phyloP scores from a whole-genome alignment of 2,888 invertebrate species.

The Phanerotoma sp. region DNA sequence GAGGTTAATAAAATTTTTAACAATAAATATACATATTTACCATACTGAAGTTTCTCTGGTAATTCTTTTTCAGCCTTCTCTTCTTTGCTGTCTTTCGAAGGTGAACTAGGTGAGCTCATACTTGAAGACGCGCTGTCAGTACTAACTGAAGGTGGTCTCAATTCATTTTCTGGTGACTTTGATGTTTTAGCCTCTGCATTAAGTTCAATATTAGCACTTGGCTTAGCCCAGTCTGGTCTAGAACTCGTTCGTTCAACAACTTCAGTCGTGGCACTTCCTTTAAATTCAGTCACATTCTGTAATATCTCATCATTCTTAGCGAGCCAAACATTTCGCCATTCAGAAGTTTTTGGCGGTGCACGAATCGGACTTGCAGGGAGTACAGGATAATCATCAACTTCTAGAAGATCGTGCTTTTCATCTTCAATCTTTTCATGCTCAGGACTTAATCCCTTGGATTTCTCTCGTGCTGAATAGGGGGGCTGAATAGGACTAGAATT shows the following conservation, averaged over 20 bases:
- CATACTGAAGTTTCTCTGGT: conserved; percentile 51
- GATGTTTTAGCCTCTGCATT: conserved; percentile 30
- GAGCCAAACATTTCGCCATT: conserved; percentile 53
- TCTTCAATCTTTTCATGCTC: conserved; percentile 38
- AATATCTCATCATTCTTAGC: conserved; percentile 52
- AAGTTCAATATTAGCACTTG: conserved; percentile 41
- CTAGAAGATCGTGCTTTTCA: conserved; percentile 36
- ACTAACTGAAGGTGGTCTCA: conserved; percentile 47
- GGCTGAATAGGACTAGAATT: conserved; percentile 40
- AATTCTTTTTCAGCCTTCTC: conserved; percentile 54
- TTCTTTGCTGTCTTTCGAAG: conserved; percentile 53
- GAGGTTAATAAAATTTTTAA: conserved; percentile 4
- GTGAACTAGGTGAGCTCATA: conserved; percentile 54
- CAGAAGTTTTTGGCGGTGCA: conserved; percentile 51
- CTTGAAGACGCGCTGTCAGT: conserved; percentile 53
- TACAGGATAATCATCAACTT: conserved; percentile 41
- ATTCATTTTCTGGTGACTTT: conserved; percentile 48
- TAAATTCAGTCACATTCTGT: conserved; percentile 44
- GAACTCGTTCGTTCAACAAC: conserved; percentile 43
- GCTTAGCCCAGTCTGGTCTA: conserved; percentile 52
- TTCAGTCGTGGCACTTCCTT: conserved; percentile 28
- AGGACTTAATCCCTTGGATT: conserved; percentile 15
- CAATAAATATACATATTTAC: conserved; percentile 34
- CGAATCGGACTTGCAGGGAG: conserved; percentile 40
- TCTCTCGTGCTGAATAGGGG: conserved; percentile 15